Evolutionary conservation across 2,113 vertebrate species (phyloP), one percentile per base, ranked within the genome.

Genomic region (Chiloscyllium plagiosum): DNA sequence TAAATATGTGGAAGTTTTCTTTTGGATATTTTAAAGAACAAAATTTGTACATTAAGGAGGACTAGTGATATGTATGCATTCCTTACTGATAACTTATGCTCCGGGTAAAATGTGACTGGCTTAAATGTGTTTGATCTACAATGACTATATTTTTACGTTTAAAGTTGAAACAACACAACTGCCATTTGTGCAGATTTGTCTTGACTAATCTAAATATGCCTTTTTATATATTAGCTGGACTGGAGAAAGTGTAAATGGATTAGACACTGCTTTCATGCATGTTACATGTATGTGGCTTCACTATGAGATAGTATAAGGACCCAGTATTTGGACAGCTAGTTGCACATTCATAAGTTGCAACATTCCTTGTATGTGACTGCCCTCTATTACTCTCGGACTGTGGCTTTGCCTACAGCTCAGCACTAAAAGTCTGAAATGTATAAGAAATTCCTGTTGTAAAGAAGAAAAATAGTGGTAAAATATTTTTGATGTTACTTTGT

Each of bases 401-500:
- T 52, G 26, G 50, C 47, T 52, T 90, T 52, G 61, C 94, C 42
- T 95, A 72, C 69, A 76, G 94, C 94, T 95, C 29, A 47, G 69
- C 94, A 95, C 42, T 72, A 95, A 50, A 50, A 76, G 68, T 26
- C 42, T 22, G 37, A 95, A 17, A 72, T 47, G 68, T 42, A 50
- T 76, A 47, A 20, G 61, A 68, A 93, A 76, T 72, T 95, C 68
- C 94, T 72, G 68, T 72, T 72, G 94, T 70, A 95, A 95, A 95
- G 94, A 70, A 94, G 42, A 72, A 26, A 95, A 50, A 95, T 95
- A 72, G 94, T 72, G 69, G 65, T 72, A 95, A 50, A 95, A 95
- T 95, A 95, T 95, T 95, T 95, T 94, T 95, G 69, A 95, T 72
- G 37, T 72, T 95, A 52, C 47, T 72, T 95, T 95, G 94, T 95